phyloP scores from a whole-genome alignment of 2,797 vertebrate genomes.

The Sphaeramia orbicularis region DNA sequence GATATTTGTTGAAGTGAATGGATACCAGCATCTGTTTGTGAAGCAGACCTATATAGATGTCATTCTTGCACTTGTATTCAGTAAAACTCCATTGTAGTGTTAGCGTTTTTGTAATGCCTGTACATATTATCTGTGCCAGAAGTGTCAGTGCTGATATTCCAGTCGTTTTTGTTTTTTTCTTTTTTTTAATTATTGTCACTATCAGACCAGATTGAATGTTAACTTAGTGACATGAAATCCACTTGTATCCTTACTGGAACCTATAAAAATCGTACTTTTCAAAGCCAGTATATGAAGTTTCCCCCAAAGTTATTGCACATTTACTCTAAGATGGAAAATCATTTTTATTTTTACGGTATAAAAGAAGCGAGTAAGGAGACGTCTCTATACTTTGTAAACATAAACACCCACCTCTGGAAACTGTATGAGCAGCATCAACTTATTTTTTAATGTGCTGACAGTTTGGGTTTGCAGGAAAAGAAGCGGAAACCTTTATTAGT shows the following conservation, averaged over 20 bases:
- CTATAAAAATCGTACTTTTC: slow-evolving; percentile 28
- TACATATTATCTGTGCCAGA: slow-evolving; percentile 56
- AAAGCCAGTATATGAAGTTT: slow-evolving; percentile 17
- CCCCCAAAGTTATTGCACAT: slow-evolving; percentile 27
- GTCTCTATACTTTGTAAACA: slow-evolving; percentile 10
- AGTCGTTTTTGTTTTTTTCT: slow-evolving; percentile 16
- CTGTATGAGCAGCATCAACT: background rate
- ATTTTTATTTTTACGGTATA: too few species aligned
- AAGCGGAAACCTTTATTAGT: too few species aligned
- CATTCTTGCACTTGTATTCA: slow-evolving; percentile 30
- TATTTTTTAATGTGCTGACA: background rate
- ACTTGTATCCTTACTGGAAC: slow-evolving; percentile 19
- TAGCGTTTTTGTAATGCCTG: slow-evolving; percentile 61
- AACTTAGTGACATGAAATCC: slow-evolving; percentile 31
- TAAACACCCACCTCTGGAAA: background rate
- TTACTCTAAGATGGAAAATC: too few species aligned
- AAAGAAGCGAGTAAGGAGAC: background rate
- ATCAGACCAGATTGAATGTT: slow-evolving; percentile 71
- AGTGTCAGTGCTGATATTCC: slow-evolving; percentile 42
- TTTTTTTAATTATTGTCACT: slow-evolving; percentile 34
- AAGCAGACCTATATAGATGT: slow-evolving; percentile 42
- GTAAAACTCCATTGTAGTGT: slow-evolving; percentile 45
- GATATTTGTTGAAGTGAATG: slow-evolving; percentile 36
- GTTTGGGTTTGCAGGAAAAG: slow-evolving; percentile 10
- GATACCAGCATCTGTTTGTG: slow-evolving; percentile 41